Base-by-base conservation (phyloP, 2,888 invertebrate species). In the Hoplodrina blanda region DNA sequence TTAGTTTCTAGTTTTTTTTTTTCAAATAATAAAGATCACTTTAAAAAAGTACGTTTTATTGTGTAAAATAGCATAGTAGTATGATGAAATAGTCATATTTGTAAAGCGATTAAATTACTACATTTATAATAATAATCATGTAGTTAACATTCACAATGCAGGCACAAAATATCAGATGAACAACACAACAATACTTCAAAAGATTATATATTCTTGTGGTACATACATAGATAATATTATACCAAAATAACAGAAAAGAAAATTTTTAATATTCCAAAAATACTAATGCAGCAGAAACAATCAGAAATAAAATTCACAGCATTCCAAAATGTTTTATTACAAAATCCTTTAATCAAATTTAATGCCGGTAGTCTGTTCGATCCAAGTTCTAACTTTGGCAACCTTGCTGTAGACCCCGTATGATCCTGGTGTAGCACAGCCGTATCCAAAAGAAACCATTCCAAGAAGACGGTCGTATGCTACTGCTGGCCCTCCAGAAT, bases 401-500 rank as follows among this genome's bases (percentile, higher is more conserved):
- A 96, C 87, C 71, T 94, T 96, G 81, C 95, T 92, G 89, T 96
- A 96, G 0, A 96, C 95, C 0, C 95, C 96, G 37, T 90, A 96
- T 0, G 95, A 91, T 0, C 93, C 94, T 1, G 95, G 94, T 0
- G 94, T 94, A 0, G 95, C 96, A 62, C 96, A 96, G 0, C 96
- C 96, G 54, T 95, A 95, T 0, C 96, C 96, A 19, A 96, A 96
- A 0, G 96, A 96, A 0, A 96, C 94, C 91, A 95, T 92, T 19
- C 96, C 96, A 0, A 96, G 79, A 0, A 96, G 91, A 0, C 93
- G 88, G 50, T 92, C 94, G 60, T 92, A 85, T 0, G 92, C 77
- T 0, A 94, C 95, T 0, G 95, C 94, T 56, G 96, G 96, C 0
- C 96, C 96, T 2, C 96, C 96, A 0, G 96, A 96, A 72, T 96